phyloP scores from a whole-genome alignment of 2,113 vertebrate species.

The Clupea harengus region DNA sequence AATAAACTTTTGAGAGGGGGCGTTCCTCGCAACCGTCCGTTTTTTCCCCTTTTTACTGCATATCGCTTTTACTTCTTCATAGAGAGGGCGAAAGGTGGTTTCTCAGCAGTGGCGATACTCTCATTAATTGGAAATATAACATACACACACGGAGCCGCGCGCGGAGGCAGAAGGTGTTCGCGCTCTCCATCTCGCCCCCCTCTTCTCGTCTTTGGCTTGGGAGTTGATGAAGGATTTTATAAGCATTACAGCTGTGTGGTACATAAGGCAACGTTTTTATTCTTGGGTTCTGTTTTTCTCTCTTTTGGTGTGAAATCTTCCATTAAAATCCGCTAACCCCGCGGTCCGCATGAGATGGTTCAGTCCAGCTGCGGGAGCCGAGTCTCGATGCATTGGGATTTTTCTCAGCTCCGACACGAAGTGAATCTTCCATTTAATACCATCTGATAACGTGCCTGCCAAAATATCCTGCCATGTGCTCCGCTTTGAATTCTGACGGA shows the following conservation, averaged over 20 bases:
- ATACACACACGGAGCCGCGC: constrained; percentile 46
- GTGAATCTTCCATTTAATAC: constrained; percentile 74
- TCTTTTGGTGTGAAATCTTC: constrained; percentile 62
- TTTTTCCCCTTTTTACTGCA: constrained; percentile 30
- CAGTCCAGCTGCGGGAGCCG: constrained; percentile 88
- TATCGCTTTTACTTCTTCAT: constrained; percentile 33
- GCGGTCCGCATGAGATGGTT: constrained; percentile 83
- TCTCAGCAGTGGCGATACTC: constrained; percentile 50
- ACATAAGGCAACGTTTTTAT: constrained; percentile 54
- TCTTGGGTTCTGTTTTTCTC: constrained; percentile 39
- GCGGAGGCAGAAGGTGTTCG: constrained; percentile 41
- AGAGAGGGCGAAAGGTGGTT: constrained; percentile 59
- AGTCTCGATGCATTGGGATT: constrained; percentile 85
- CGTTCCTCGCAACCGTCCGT: constrained; percentile 46
- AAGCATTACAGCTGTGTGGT: neutral
- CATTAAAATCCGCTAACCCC: constrained; percentile 68
- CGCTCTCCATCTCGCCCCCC: constrained; percentile 32
- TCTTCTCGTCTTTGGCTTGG: constrained; percentile 38
- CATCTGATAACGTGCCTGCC: constrained; percentile 70
- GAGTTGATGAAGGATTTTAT: constrained; percentile 41
- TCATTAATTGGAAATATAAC: constrained; percentile 53
- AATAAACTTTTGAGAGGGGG: constrained; percentile 60
- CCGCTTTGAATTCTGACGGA: constrained; percentile 72
- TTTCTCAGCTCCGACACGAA: constrained; percentile 78
- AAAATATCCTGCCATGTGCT: constrained; percentile 74